Conservation (phyloP, 2,797 vertebrate genomes). For the Peromyscus nudipes region DNA sequence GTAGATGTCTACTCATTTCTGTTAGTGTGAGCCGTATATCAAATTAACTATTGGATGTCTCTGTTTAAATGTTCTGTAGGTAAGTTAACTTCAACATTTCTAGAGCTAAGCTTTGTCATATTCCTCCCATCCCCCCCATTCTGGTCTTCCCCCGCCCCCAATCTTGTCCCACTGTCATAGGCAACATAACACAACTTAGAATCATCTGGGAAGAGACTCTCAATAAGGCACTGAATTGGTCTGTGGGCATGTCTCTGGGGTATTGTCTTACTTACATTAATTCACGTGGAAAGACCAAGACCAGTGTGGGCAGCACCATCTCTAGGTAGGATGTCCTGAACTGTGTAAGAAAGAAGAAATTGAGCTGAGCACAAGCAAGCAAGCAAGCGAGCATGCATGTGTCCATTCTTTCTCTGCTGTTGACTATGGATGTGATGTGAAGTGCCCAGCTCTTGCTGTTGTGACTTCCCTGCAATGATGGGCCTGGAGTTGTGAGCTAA, state of each 20-base stretch:
- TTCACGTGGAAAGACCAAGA: background rate
- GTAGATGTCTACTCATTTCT: background rate
- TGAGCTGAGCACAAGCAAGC: background rate
- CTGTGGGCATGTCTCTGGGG: background rate
- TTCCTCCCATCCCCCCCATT: background rate
- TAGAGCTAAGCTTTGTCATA: background rate
- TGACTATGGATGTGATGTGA: background rate
- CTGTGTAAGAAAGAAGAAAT: background rate
- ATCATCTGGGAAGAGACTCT: background rate
- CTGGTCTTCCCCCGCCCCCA: accelerated
- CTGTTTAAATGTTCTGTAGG: background rate
- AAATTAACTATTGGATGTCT: background rate
- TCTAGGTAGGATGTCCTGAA: background rate
- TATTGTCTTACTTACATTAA: background rate
- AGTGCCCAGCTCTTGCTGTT: background rate
- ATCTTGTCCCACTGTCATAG: background rate
- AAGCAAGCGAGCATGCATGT: background rate
- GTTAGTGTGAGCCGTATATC: background rate
- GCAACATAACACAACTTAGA: background rate
- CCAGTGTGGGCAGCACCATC: background rate
- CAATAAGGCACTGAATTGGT: background rate
- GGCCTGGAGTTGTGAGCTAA: background rate
- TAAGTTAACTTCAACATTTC: background rate
- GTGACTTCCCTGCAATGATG: background rate
- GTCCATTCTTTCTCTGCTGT: background rate